phyloP scores from a whole-genome alignment of 2,888 invertebrate genomes.

The Synergus itoensis region DNA sequence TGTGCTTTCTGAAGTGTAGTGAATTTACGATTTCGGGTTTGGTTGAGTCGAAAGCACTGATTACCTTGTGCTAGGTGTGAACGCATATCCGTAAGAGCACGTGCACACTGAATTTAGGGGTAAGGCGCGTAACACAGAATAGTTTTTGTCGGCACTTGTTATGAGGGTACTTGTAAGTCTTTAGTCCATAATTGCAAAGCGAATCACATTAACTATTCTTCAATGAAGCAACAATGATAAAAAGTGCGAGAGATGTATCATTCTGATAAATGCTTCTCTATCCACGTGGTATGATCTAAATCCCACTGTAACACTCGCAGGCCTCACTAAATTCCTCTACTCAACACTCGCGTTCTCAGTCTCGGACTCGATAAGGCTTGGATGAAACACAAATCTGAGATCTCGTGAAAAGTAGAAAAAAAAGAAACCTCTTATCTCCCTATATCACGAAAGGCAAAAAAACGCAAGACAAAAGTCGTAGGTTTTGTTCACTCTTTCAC shows the following conservation, averaged over 20 bases:
- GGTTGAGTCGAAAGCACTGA: not conserved
- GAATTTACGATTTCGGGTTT: not conserved
- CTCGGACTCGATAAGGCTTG: constrained; percentile 14
- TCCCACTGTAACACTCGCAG: not conserved
- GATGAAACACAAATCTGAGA: constrained; percentile 7
- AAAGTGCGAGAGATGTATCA: not conserved
- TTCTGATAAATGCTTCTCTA: not conserved
- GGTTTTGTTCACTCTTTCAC: constrained; percentile 1
- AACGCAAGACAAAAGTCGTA: not conserved
- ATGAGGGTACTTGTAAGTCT: not conserved
- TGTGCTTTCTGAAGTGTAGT: not conserved
- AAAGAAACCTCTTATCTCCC: not conserved
- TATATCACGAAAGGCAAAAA: not conserved
- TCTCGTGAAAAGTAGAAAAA: constrained; percentile 11
- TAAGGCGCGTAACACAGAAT: constrained; percentile 34
- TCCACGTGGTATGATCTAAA: constrained; percentile 7
- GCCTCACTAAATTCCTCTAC: constrained; percentile 3
- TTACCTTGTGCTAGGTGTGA: constrained; percentile 26
- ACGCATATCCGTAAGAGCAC: constrained; percentile 44
- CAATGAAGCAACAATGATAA: not conserved
- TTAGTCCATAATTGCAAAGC: not conserved
- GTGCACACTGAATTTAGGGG: constrained; percentile 40
- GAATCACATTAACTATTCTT: not conserved
- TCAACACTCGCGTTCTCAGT: constrained; percentile 15
- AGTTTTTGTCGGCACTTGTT: constrained; percentile 9